A percentile compares a stretch with the other conserved stretches of the same genome.
Conservation (phyloP, 2,888 invertebrate species). For the Caenorhabditis virilis region DNA sequence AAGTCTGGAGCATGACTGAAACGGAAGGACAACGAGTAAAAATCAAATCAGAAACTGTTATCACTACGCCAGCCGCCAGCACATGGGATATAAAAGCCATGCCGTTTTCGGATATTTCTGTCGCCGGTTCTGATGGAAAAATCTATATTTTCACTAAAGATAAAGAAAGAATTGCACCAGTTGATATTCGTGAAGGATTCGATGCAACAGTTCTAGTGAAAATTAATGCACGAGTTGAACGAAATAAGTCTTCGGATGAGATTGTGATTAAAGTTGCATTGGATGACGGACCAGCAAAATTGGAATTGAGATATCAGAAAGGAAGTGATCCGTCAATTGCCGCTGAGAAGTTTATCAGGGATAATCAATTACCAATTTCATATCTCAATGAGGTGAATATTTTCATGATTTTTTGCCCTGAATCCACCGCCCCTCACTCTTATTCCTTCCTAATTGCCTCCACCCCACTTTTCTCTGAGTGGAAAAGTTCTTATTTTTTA, state of each 20-base stretch:
- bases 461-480: background rate
- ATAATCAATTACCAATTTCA: constrained; percentile 52
- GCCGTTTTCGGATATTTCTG: constrained; percentile 85
- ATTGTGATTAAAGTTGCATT: constrained; percentile 63
- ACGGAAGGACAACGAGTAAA: background rate
- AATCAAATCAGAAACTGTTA: constrained; percentile 51
- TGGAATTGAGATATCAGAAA: constrained; percentile 58
- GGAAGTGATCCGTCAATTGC: constrained; percentile 58
- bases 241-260: constrained; percentile 19
- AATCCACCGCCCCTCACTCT: no score
- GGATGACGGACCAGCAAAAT: constrained; percentile 53
- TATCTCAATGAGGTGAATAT: constrained; percentile 57
- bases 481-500: background rate
- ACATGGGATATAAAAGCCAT: constrained; percentile 86
- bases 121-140: constrained; percentile 84
- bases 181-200: constrained; percentile 75
- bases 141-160: constrained; percentile 84
- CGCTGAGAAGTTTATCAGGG: constrained; percentile 59
- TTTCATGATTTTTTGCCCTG: no score
- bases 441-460: no score
- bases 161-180: constrained; percentile 77
- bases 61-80: constrained; percentile 83
- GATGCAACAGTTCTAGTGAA: constrained; percentile 78
- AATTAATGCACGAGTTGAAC: constrained; percentile 20
- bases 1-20: constrained; percentile 45